These are phyloP conservation scores for Protaetia brevitarsis DNA, from an alignment of 1,140 invertebrate genomes.

Conservation along the genomic window DNA sequence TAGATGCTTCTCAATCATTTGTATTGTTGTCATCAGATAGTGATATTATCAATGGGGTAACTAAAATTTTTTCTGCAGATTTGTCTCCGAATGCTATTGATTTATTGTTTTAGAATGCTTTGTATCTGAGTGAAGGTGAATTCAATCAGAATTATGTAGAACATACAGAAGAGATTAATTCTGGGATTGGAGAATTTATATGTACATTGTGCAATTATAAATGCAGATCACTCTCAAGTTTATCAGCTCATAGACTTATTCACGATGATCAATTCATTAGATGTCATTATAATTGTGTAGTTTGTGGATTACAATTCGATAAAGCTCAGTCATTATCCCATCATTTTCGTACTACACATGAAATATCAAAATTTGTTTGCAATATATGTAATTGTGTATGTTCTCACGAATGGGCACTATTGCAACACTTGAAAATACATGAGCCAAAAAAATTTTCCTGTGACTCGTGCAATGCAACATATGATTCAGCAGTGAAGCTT, in stretches of 20 bases:
- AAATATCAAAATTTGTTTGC: constrained; percentile 18
- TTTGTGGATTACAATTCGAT: constrained; percentile 24
- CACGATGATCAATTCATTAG: constrained; percentile 20
- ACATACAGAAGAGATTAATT: constrained; percentile 16
- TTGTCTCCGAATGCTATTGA: not conserved
- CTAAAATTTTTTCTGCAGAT: not conserved
- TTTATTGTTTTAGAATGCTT: constrained; percentile 18
- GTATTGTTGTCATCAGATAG: constrained; percentile 12
- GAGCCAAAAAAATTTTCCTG: constrained; percentile 22
- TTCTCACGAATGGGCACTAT: constrained; percentile 1
- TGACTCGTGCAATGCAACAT: constrained; percentile 18
- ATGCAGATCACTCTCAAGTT: constrained; percentile 21
- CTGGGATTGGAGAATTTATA: constrained; percentile 23
- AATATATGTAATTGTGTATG: constrained; percentile 25
- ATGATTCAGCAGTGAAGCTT: not conserved
- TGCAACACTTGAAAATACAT: constrained; percentile 22
- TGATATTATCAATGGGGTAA: constrained; percentile 19
- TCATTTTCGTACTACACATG: constrained; percentile 25
- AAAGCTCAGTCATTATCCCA: constrained; percentile 22
- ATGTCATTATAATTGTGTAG: constrained; percentile 26
- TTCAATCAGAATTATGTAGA: constrained; percentile 1
- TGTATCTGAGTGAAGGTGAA: not conserved
- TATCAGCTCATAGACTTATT: constrained; percentile 9
- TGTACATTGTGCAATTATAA: constrained; percentile 20
- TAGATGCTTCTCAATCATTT: constrained; percentile 24